Percentiles rank a stretch among this genome's conserved stretches.
phyloP scores from a whole-genome alignment of 2,797 vertebrate genomes.

The Clamator glandarius region DNA sequence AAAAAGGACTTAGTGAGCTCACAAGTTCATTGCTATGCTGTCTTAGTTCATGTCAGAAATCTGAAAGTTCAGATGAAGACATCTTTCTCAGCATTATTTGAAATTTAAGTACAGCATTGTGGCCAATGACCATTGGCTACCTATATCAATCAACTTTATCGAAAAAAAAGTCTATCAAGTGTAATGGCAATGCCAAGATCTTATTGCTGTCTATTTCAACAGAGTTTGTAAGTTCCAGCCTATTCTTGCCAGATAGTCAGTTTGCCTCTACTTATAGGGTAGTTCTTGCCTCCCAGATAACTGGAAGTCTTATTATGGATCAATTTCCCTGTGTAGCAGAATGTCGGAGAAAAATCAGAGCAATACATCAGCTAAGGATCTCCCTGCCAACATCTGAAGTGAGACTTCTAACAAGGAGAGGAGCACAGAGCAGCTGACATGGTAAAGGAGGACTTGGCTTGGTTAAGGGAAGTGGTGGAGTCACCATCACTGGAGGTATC shows the following conservation, averaged over 20 bases:
- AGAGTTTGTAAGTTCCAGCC: background rate
- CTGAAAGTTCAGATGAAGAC: background rate
- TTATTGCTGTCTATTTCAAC: background rate
- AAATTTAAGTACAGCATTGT: background rate
- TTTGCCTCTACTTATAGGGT: background rate
- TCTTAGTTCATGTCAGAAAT: background rate
- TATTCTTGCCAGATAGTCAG: background rate
- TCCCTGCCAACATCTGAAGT: background rate
- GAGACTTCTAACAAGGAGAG: background rate
- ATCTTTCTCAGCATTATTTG: background rate
- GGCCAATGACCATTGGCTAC: background rate
- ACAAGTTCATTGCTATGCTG: background rate
- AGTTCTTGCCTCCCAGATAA: background rate
- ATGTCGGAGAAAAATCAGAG: background rate
- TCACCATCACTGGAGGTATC: too few species aligned
- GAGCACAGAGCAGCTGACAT: background rate
- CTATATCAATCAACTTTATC: background rate
- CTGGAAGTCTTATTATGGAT: background rate
- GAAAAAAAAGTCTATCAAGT: background rate
- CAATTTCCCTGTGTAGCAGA: background rate
- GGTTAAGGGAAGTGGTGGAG: background rate
- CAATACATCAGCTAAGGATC: background rate
- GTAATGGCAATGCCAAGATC: background rate
- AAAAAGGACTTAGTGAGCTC: background rate
- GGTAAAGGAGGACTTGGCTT: background rate